phyloP scores from a whole-genome alignment of 1,140 invertebrate species.

The Eupristina koningsbergeri region DNA sequence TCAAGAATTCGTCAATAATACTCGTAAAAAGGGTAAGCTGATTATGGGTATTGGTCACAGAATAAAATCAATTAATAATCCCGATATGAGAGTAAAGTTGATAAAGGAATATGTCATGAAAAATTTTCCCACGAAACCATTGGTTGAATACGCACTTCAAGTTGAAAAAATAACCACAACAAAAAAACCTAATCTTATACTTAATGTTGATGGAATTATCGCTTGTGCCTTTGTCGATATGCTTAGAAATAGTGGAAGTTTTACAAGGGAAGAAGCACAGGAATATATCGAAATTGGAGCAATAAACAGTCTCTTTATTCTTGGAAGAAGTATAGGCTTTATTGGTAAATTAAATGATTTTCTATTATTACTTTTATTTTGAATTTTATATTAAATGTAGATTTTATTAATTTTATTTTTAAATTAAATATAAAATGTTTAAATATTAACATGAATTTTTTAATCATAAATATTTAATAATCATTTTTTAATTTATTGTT shows the following conservation, averaged over 20 bases:
- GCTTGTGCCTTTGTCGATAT: constrained; percentile 98
- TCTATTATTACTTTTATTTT: background rate
- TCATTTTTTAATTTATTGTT: background rate
- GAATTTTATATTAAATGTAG: too few relatives aligned
- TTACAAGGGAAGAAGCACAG: constrained; percentile 97
- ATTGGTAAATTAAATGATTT: constrained; percentile 81
- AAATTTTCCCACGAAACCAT: constrained; percentile 92
- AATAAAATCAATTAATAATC: constrained; percentile 99
- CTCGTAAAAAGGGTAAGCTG: constrained; percentile 95
- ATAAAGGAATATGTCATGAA: constrained; percentile 96
- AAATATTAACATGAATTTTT: too few relatives aligned
- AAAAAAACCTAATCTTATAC: constrained; percentile 99
- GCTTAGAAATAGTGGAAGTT: constrained; percentile 91
- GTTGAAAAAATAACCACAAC: constrained; percentile 99
- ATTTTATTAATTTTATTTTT: background rate
- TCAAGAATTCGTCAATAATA: constrained; percentile 98
- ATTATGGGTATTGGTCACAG: constrained; percentile 99
- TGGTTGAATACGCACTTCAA: constrained; percentile 95
- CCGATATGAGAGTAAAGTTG: constrained; percentile 97
- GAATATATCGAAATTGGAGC: constrained; percentile 98
- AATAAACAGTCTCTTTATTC: constrained; percentile 98
- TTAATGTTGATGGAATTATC: constrained; percentile 99
- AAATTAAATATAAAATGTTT: background rate
- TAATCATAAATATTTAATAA: background rate
- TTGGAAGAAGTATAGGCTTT: constrained; percentile 98